Base-by-base conservation (phyloP, 2,797 vertebrate genomes). In the Craterocephalus amniculus region DNA sequence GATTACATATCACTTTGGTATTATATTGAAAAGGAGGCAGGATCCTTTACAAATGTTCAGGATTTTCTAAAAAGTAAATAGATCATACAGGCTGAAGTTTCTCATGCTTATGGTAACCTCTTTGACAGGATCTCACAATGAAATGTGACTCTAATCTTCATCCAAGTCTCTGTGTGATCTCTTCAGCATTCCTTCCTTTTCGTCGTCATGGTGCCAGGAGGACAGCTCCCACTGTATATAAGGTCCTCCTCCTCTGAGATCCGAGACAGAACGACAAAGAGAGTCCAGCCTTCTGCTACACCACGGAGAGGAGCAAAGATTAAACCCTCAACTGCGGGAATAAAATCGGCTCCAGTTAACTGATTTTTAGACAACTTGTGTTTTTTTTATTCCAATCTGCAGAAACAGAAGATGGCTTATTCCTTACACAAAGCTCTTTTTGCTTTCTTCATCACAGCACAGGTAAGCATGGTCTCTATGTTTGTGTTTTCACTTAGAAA, bases 181-280 rank as follows among this genome's bases (percentile, higher is more conserved):
- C 72, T 69, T 80, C 70, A 61, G 77, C 87, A 90, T 89, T 91
- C 85, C 87, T 86, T 80, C 80, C 82, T 69, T 74, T 87, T 86
- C 79, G 90, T 90, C 74, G 83, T 89, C 90, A 92, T 89, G 83
- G 83, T 64, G 83, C 74, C 80, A 71, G 80, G 38, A 48, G 80
- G 71, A 76, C 70, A 62, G 70, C 81, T 80, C 60, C 60, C 8
- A 27, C 75, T 86, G 88, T 90, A 91, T 90, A 90, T 85, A 92
- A 91, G 81, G 61, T 58, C 63, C 73, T 76, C 80, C 70, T 68
- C 82, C 79, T 48, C 52, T 0, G 20, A 58, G 55, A 57, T 63
- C 70, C 31, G 58, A 80, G 76, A 75, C 84, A 91, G 54, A 89
- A 66, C 61, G 79, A 88, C 89, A 90, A 86, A 87, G 80, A 87